Base-by-base conservation (phyloP, 2,888 invertebrate genomes). In the Mantis religiosa region DNA sequence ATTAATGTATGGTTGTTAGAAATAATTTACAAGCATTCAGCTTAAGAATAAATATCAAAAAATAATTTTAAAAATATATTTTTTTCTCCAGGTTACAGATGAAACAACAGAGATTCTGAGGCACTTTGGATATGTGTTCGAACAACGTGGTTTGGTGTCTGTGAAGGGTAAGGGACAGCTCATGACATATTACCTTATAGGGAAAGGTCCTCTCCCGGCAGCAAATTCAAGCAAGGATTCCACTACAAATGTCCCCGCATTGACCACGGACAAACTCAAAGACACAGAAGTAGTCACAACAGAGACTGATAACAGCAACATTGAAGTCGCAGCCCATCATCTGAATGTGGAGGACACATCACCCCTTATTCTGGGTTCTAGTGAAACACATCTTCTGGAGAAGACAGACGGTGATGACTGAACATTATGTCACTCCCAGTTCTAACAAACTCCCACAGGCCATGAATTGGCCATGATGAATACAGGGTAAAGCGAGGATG, bases 141-240 rank as follows among this genome's bases (percentile, higher is more conserved):
- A 98, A 93, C 98, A 98, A 92, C 96, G 99, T 3, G 99, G 99
- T 8, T 94, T 98, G 90, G 98, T 99, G 25, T 97, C 97, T 83
- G 99, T 99, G 85, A 99, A 99, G 93, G 99, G 99, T 91, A 99
- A 99, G 94, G 99, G 99, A 25, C 97, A 98, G 92, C 95, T 99
- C 89, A 97, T 98, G 96, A 99, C 99, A 1, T 99, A 98, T 93
- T 99, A 98, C 93, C 94, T 99, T 91, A 93, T 94, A n/a, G 94
- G 94, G 3, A 94, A 94, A 91, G 93, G 94, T 88, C 93, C 92
- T 27, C 92, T 90, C 28, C 87, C 89, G 3, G 88, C 90, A 8
- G 84, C 83, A 84, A 89, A 86, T 28, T 90, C 90, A 34, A 82
- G 85, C 88, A 85, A 89, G 90, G 41, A 88, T 88, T 54, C 34